Base-by-base conservation (phyloP, 2,797 vertebrate genomes). In the Erpetoichthys calabaricus region DNA sequence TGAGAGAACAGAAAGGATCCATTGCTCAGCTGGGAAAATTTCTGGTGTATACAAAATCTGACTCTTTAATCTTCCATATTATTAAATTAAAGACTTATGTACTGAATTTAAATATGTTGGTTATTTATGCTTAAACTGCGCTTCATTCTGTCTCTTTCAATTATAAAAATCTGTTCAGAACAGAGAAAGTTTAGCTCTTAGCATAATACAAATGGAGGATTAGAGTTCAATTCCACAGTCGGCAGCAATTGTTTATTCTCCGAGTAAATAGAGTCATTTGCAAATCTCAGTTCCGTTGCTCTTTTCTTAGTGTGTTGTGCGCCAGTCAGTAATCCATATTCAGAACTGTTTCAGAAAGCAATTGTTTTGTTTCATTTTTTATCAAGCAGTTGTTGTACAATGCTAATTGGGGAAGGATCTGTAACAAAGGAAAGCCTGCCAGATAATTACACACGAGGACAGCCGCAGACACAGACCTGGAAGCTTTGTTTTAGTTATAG, bases 81-180 rank as follows among this genome's bases (percentile, higher is more conserved):
- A 83, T 80, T 84, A 67, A 83, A 82, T 83, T 79, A 78, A 76
- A 75, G 67, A 67, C 72, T 83, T 80, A 80, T 56, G 63, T 71
- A 64, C 63, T 73, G 65, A 65, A 66, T 61, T 66, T 61, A 59
- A 75, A 66, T 70, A 65, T 71, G 66, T 73, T 69, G 74, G 65
- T 78, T 81, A 78, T 76, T 79, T 67, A 70, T 53, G 57, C 79
- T 74, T 78, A 64, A 80, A 50, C 69, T 63, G 47, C 43, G 60
- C 67, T 64, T 75, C 67, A 64, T 59, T 77, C 66, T 69, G 49
- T 62, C 25, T 25, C 67, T 80, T 76, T 75, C 68, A 78, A 76
- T 73, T 73, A 75, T 60, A 61, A 67, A 73, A 62, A 76, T 67
- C 66, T 47, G 47, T 59, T 60, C 65, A 70, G 67, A 62, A 69